Percentiles rank a stretch among this genome's conserved stretches.
Evolutionary conservation across 2,113 vertebrate genomes (phyloP).

Genomic region (Pyrgilauda ruficollis): DNA sequence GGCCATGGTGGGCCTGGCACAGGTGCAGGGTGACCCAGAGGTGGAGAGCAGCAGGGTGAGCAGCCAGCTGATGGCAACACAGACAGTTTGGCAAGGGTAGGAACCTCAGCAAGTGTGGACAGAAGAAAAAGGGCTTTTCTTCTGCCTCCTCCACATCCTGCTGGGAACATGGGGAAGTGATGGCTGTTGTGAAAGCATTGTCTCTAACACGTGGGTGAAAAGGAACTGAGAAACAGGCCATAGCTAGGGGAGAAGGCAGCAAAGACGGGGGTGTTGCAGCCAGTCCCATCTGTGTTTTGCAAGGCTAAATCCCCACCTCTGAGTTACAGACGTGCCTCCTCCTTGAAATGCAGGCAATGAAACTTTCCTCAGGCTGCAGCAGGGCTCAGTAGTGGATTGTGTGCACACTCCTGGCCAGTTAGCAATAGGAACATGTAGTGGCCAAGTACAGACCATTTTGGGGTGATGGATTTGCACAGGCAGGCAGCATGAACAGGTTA

Average conservation of each 20-base stretch:
- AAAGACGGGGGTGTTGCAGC: rapidly evolving
- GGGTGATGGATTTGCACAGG: neutral
- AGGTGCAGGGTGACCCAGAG: neutral
- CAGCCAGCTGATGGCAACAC: neutral
- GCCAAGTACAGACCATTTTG: no score
- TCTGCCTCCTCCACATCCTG: neutral
- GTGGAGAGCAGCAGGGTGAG: rapidly evolving
- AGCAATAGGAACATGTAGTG: rapidly evolving
- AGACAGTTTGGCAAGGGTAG: neutral
- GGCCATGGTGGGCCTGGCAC: neutral
- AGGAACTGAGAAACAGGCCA: neutral
- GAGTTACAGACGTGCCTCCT: neutral
- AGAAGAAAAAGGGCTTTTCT: neutral
- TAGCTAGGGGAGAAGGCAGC: neutral
- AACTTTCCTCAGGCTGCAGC: neutral
- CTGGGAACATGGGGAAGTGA: neutral
- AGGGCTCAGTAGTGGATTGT: neutral
- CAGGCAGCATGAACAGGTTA: rapidly evolving
- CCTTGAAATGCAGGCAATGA: rapidly evolving
- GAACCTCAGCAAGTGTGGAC: neutral
- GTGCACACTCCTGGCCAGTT: neutral
- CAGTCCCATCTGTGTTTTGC: neutral
- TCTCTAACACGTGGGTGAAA: neutral
- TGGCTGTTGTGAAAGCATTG: neutral
- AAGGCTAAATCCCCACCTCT: neutral